Conservation (phyloP, 2,113 vertebrate species). For the Paramisgurnus dabryanus region DNA sequence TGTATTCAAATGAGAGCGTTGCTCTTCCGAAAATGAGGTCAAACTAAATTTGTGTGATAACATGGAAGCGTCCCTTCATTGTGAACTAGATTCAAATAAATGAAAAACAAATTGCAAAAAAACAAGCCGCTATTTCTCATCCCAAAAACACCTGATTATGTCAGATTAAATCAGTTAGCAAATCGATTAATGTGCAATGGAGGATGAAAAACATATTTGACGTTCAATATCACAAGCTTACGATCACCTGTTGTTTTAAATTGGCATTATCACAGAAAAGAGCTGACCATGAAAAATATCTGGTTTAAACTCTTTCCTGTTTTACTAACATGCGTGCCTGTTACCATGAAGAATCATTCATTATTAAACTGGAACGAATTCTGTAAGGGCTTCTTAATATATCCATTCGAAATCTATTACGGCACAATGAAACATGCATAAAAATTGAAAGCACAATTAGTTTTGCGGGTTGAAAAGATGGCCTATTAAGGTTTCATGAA, state of each 20-base stretch:
- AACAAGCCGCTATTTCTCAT: background rate
- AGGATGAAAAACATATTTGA: background rate
- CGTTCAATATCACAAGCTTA: background rate
- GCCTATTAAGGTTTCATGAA: conserved; percentile 63
- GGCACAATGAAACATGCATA: conserved; percentile 69
- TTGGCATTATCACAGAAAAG: background rate
- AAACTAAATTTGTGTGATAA: background rate
- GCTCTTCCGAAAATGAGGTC: conserved; percentile 30
- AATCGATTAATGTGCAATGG: background rate
- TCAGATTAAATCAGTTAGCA: conserved; percentile 3
- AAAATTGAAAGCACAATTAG: conserved; percentile 59
- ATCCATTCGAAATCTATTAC: conserved; percentile 66
- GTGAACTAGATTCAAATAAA: background rate
- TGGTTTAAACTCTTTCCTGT: background rate
- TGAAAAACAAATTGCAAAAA: background rate
- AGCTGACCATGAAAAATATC: background rate
- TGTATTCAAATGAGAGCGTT: conserved; percentile 19
- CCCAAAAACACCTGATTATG: conserved; percentile 3
- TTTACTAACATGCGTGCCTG: conserved; percentile 49
- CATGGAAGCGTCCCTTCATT: background rate
- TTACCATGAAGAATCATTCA: conserved; percentile 60
- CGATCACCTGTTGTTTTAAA: background rate
- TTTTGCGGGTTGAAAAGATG: conserved; percentile 65
- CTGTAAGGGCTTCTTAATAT: conserved; percentile 63
- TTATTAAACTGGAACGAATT: conserved; percentile 60